Conservation (phyloP, 2,113 vertebrate genomes). For the Baryphthengus martii region DNA sequence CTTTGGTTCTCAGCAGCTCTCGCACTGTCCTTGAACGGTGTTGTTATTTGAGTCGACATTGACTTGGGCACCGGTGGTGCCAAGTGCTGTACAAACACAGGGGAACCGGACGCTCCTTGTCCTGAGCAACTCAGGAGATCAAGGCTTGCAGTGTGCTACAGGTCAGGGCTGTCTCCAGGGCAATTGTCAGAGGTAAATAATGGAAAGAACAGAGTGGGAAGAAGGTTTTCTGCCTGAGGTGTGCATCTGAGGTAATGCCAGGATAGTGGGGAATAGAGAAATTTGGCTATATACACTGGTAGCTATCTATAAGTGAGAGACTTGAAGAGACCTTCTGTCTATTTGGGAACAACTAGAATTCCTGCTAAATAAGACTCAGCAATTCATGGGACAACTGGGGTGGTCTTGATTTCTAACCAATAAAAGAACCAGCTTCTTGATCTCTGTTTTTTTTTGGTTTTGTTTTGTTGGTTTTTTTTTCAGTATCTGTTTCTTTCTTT, state of each 20-base stretch:
- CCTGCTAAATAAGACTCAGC: neutral
- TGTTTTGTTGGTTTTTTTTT: too few species aligned
- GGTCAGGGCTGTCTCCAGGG: neutral
- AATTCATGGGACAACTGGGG: constrained; percentile 11
- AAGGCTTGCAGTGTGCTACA: neutral
- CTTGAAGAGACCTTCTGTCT: neutral
- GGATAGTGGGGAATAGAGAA: neutral
- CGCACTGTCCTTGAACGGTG: neutral
- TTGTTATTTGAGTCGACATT: neutral
- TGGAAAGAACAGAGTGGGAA: neutral
- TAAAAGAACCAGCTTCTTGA: neutral
- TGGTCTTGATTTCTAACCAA: constrained; percentile 47
- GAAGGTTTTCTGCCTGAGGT: neutral
- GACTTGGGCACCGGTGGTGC: neutral
- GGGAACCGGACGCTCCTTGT: neutral
- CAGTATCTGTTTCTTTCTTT: neutral
- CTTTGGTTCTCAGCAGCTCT: neutral
- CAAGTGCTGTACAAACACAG: neutral
- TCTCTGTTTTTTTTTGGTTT: neutral
- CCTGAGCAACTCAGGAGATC: neutral
- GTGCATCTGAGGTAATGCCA: neutral
- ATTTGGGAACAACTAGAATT: neutral
- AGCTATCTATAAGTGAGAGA: neutral
- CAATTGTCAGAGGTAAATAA: neutral
- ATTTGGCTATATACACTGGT: neutral